Conservation (phyloP, 2,888 invertebrate species). For the Caradrina kadenii region DNA sequence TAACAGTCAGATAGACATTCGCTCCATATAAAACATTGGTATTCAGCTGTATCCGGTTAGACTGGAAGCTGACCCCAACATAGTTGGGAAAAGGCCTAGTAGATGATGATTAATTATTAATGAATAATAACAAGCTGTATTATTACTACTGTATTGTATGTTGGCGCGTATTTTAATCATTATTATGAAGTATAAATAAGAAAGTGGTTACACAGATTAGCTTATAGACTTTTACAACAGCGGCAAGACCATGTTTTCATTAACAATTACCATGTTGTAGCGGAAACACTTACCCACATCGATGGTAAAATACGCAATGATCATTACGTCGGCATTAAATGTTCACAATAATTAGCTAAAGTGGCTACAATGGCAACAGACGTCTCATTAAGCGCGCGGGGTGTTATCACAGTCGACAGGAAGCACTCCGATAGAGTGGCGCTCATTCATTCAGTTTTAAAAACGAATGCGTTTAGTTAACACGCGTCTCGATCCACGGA, state of each 20-base stretch:
- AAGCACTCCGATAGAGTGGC: slow-evolving; percentile 76
- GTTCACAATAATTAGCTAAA: slow-evolving; percentile 66
- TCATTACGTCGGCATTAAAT: slow-evolving; percentile 59
- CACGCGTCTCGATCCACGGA: slow-evolving; percentile 70
- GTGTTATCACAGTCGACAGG: slow-evolving; percentile 83
- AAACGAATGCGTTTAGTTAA: slow-evolving; percentile 75
- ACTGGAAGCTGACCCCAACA: too few species aligned
- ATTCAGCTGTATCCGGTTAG: too few species aligned
- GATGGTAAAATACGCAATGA: slow-evolving; percentile 57
- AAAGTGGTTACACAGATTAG: slow-evolving; percentile 11
- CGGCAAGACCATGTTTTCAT: slow-evolving; percentile 47
- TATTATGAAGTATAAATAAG: slow-evolving; percentile 16
- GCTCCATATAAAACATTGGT: too few species aligned
- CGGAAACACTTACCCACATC: slow-evolving; percentile 57
- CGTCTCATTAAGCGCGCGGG: slow-evolving; percentile 71
- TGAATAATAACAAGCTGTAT: background rate
- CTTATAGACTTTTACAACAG: background rate
- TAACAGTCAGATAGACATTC: too few species aligned
- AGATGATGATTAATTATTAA: too few species aligned
- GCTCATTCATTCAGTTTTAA: slow-evolving; percentile 84
- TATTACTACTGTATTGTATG: background rate
- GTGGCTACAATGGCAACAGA: slow-evolving; percentile 65
- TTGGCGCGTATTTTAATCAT: background rate
- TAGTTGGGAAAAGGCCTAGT: too few species aligned
- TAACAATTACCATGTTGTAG: slow-evolving; percentile 53